Evolutionary conservation across 2,888 invertebrate species (phyloP).

Genomic region (Asteroscopus sphinx): DNA sequence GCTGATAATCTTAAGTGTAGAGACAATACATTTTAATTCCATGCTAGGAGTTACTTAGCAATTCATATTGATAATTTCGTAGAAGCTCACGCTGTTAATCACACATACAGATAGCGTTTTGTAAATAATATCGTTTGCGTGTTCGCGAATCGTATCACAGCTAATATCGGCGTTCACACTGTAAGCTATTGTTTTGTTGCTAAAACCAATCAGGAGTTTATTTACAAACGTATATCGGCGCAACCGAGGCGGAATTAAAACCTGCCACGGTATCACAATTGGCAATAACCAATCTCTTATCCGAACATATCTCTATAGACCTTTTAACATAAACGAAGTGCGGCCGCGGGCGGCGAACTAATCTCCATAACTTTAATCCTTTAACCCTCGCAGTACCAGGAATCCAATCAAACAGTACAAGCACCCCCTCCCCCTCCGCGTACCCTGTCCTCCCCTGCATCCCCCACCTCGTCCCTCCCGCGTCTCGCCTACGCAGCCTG

Average conservation of each 20-base stretch:
- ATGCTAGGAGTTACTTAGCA: constrained; percentile 44
- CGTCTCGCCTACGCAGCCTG: constrained; percentile 88
- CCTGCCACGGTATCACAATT: constrained; percentile 84
- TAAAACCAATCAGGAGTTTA: constrained; percentile 73
- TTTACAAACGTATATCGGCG: constrained; percentile 62
- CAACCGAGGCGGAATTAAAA: constrained; percentile 82
- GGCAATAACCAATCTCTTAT: constrained; percentile 90
- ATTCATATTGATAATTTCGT: constrained; percentile 49
- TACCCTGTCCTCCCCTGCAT: constrained; percentile 36
- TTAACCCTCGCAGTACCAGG: constrained; percentile 89
- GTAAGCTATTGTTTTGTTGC: constrained; percentile 59
- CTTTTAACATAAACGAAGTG: constrained; percentile 88
- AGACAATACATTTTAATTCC: constrained; percentile 49
- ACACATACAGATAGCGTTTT: constrained; percentile 35
- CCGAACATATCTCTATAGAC: constrained; percentile 87
- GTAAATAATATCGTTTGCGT: constrained; percentile 57
- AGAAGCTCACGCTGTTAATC: constrained; percentile 29
- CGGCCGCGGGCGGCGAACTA: constrained; percentile 89
- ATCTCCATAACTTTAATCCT: constrained; percentile 90
- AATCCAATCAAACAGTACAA: constrained; percentile 90
- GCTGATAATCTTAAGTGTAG: constrained; percentile 24
- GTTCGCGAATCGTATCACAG: constrained; percentile 41
- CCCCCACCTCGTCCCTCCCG: constrained; percentile 68
- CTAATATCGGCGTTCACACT: constrained; percentile 32
- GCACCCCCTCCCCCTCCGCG: constrained; percentile 73